These are phyloP conservation scores for Tenthredo notha DNA, from an alignment of 2,888 invertebrate species.

Conservation along the genomic window DNA sequence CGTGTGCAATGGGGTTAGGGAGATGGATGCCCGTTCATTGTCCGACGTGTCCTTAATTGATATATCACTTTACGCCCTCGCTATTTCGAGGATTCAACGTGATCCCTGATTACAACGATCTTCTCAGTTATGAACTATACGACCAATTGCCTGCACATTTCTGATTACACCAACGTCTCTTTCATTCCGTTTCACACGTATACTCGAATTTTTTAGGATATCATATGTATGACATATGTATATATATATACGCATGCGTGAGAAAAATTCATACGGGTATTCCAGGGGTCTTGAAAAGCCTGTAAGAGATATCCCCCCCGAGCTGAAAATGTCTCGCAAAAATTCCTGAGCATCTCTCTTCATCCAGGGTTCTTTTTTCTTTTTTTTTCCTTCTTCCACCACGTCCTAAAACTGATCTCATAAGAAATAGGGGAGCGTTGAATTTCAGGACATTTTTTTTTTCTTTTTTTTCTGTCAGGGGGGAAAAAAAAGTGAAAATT, in stretches of 20 bases:
- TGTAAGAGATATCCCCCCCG: not conserved
- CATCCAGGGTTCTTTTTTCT: not conserved
- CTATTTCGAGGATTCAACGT: not conserved
- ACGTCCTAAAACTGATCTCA: not conserved
- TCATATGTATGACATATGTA: too few relatives aligned
- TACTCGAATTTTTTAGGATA: not conserved
- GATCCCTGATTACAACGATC: not conserved
- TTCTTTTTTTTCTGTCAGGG: not conserved
- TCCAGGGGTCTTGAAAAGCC: not conserved
- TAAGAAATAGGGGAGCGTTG: not conserved
- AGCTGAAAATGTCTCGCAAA: not conserved
- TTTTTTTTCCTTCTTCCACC: not conserved
- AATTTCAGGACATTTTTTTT: not conserved
- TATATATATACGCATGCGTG: not conserved
- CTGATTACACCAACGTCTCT: not conserved
- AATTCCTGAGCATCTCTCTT: not conserved
- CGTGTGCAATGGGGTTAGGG: not conserved
- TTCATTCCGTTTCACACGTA: not conserved
- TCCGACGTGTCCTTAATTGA: constrained; percentile 53
- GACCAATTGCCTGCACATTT: not conserved
- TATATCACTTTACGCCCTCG: constrained; percentile 40
- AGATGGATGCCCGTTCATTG: constrained; percentile 51
- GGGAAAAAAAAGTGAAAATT: not conserved
- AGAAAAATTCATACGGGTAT: not conserved
- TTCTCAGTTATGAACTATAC: not conserved